A percentile compares a stretch with the other conserved stretches of the same genome.
phyloP scores from a whole-genome alignment of 2,888 invertebrate species.

The Microplitis deprimator region DNA sequence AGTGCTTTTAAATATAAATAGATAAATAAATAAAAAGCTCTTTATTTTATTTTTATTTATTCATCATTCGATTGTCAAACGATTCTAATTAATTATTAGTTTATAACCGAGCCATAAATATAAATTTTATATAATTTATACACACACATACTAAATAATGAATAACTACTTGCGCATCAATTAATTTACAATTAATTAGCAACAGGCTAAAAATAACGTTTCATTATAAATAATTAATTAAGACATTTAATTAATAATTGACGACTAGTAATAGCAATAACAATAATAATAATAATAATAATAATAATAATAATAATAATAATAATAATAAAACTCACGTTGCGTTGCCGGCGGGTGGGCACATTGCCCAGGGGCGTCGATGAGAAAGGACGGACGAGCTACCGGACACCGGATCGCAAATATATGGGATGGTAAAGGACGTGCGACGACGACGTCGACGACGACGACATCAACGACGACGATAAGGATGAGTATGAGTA shows the following conservation, averaged over 20 bases:
- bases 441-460: conserved; percentile 52
- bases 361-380: conserved; percentile 71
- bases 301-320: conserved; percentile 1
- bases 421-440: conserved; percentile 48
- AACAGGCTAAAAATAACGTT: too few species aligned
- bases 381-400: conserved; percentile 68
- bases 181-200: too few species aligned
- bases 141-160: too few species aligned
- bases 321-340: conserved; percentile 62
- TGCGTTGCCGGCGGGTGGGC: conserved; percentile 70
- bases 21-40: neutral
- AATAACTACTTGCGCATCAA: too few species aligned
- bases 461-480: conserved; percentile 52
- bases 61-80: neutral
- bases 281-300: neutral
- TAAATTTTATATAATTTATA: too few species aligned
- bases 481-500: conserved; percentile 49
- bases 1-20: neutral
- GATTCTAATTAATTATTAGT: too few species aligned
- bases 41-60: neutral
- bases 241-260: too few species aligned
- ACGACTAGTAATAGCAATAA: neutral
- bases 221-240: too few species aligned
- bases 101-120: too few species aligned
- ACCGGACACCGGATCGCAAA: conserved; percentile 64